Base-by-base conservation (phyloP, 2,113 vertebrate species). In the Epinephelus fuscoguttatus region DNA sequence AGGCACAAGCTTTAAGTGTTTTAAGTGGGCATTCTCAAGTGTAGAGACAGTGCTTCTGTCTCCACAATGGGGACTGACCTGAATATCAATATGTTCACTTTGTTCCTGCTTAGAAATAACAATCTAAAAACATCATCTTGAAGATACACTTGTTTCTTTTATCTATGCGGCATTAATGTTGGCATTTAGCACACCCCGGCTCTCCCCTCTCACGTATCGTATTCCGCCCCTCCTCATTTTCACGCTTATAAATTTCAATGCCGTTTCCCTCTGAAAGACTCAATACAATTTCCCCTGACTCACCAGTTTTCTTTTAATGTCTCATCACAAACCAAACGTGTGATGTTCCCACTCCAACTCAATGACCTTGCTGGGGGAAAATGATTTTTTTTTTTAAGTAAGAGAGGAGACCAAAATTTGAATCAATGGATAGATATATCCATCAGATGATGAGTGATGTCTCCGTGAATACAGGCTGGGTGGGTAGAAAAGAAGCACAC, bases 221-320 rank as follows among this genome's bases (percentile, higher is more conserved):
- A 70, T 68, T 57, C 63, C 60, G 42, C 47, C 19, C 61, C 75
- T 60, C 42, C 53, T 87, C 70, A 50, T 88, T 80, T 84, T 84
- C 82, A 91, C 49, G 83, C 83, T 85, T 79, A 80, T 81, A 84
- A 85, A 89, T 89, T 82, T 84, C 85, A 89, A 70, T 77, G 73
- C 56, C 40, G 79, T 78, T 80, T 75, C 80, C 69, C 80, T 72
- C 80, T 81, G 66, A 81, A 87, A 91, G 82, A 85, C 68, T 85
- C 61, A 57, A 81, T 84, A 70, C 67, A 60, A 45, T 80, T 80
- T 89, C 50, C 27, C 70, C 85, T 88, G 90, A 91, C 78, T 86
- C 85, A 45, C 62, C 84, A 74, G 47, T 82, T 84, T 80, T 74
- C 67, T 80, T 87, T 84, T 88, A 79, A 73, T 80, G 76, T 74